Base-by-base conservation (phyloP, 1,140 invertebrate species). In the Apis cerana region DNA sequence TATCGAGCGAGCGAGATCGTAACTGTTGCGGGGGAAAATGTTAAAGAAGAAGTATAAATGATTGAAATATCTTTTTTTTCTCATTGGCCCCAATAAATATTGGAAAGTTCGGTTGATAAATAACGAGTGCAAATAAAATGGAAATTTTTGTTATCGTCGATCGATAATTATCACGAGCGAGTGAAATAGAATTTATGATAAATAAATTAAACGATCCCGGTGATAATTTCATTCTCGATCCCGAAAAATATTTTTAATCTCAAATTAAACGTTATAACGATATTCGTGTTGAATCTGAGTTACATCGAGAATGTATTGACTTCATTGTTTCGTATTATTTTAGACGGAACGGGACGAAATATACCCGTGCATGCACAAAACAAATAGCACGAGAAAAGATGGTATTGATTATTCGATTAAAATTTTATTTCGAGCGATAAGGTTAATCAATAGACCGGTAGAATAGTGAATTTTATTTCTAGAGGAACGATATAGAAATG, bases 401-500 rank as follows among this genome's bases (percentile, higher is more conserved):
- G 21, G 58, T 72, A 72, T 56, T 72, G 7, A 27, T 50, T 33
- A 58, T 58, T 58, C 54, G 52, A 33, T 58, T 58, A 72, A 58
- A 72, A 72, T 33, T 21, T 61, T 43, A 19, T 52, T 61, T 50
- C 43, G 21, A 43, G 3, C 33, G 27, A 48, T 8, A 8, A 52
- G 52, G 13, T n/a, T n/a, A 13, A 80, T 72, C n/a, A 43, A 71
- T 52, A 80, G 72, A 33, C 17, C 27, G 27, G 33, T 43, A 0
- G 33, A 43, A 43, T 43, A 43, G 7, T 43, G 33, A 7, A 43
- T 43, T 33, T 33, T 33, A 65, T 62, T 48, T 33, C 67, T 33
- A 19, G 59, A 58, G 56, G 23, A 52, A 72, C 56, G 50, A 64
- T 43, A n/a, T 61, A 69, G 56, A 64, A 67, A 61, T 27, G 61